Evolutionary conservation across 2,113 vertebrate genomes (phyloP), one percentile per base, ranked within the genome.

Genomic region (Microcebus griseorufus): DNA sequence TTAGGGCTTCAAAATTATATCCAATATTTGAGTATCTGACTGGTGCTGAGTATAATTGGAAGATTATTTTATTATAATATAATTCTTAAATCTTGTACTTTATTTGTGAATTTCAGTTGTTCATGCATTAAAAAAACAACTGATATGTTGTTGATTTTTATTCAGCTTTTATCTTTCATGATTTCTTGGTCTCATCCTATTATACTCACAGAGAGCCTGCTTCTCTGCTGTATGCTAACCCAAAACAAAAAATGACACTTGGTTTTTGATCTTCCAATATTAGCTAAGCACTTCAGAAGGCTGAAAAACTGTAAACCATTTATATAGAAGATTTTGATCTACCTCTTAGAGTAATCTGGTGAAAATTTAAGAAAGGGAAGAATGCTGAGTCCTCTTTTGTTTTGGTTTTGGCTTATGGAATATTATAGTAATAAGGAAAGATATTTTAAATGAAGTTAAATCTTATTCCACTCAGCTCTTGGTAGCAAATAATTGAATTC

Each of bases 51-150:
- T 70, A 76, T 20, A 51, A 69, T 87, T 10, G 20, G 22, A 86
- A 72, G n/a, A 17, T 58, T 90, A 87, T 75, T 62, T 89, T n/a
- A 75, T 76, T 55, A 55, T 55, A 55, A 5, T 55, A 55, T 55
- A 94, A 73, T 76, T 88, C 65, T 93, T 93, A 90, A 90, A 39
- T 65, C 23, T 20, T 94, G 9, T 60, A n/a, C 13, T n/a, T 90
- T 32, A 67, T 53, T 90, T 97, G 60, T 87, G 51, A 93, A 88
- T 91, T 84, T 95, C 5, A 16, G 18, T 95, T 85, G n/a, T 88
- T 20, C n/a, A 23, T 88, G 6, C n/a, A 81, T 75, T 85, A 27
- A 84, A 92, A 81, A 81, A 58, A 73, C 72, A 76, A 62, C 58
- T 42, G 32, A 20, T 53, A 75, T 88, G 60, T 84, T 91, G 1